Evolutionary conservation across 2,797 vertebrate genomes (phyloP), one percentile per base, ranked within the genome.

Genomic region (Xyrichtys novacula): DNA sequence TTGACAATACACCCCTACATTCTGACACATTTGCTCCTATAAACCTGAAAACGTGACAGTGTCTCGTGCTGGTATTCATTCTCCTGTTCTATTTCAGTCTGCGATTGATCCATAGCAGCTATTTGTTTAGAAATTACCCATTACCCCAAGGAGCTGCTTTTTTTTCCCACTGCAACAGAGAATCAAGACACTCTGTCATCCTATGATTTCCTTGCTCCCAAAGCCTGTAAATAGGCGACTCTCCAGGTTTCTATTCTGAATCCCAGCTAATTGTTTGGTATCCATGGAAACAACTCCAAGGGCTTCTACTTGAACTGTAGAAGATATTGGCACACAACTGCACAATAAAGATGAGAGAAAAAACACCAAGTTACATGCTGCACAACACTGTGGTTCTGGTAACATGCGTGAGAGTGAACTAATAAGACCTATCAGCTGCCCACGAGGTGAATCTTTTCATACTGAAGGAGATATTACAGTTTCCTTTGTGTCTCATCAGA

Each of bases 261-360:
- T 90, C 90, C 62, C 63, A 85, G 91, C 90, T 94, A 95, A 94
- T 94, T 95, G 94, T 94, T 95, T 95, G 90, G 95, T 96, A 91
- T 92, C 95, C 95, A 96, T 96, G 94, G 95, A 92, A 96, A 96
- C 95, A 93, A 94, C 93, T 93, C 93, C 84, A 91, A 94, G 90
- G 84, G 91, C 91, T 94, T 91, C 90, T 85, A 82, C 88, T 93
- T 91, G 76, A 87, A 91, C 82, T 80, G 83, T 68, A 71, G 81
- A 87, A 90, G 86, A 87, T 76, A 87, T 64, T 62, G 76, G 81
- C 88, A 88, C 71, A 87, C 71, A 81, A 76, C 70, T 57, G 77
- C 80, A 81, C 66, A 68, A 63, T 82, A 78, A 83, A 65, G 70
- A 81, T 43, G 81, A 81, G 81, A 81, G 64, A 55, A 81, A 81